A percentile compares a stretch with the other conserved stretches of the same genome.
phyloP scores from a whole-genome alignment of 2,888 invertebrate genomes.

The Halictus ligatus region DNA sequence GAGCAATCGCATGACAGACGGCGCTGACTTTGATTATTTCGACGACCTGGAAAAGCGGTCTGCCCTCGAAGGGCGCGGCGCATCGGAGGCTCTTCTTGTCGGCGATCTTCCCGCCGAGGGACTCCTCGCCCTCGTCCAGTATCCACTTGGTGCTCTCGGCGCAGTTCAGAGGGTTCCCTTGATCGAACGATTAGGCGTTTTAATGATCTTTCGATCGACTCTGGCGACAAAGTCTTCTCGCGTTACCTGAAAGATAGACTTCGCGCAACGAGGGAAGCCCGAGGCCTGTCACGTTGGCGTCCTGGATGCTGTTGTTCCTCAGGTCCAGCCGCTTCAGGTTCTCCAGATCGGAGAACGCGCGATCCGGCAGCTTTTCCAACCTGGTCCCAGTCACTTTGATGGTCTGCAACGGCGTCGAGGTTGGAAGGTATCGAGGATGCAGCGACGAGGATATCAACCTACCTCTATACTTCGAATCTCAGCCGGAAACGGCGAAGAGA shows the following conservation, averaged over 20 bases:
- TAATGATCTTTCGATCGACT: neutral
- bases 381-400: constrained; percentile 81
- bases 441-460: constrained; percentile 2
- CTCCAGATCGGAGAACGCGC: constrained; percentile 84
- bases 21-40: constrained; percentile 86
- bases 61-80: constrained; percentile 87
- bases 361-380: constrained; percentile 74
- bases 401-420: constrained; percentile 68
- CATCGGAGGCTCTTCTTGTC: constrained; percentile 88
- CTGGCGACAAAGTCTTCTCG: neutral
- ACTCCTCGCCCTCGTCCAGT: constrained; percentile 85
- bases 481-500: constrained; percentile 72
- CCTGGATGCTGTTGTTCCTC: constrained; percentile 85
- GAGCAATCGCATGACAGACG: neutral
- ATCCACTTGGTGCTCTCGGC: constrained; percentile 88
- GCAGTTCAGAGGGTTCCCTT: constrained; percentile 90
- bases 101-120: constrained; percentile 85
- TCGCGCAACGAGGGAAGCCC: constrained; percentile 81
- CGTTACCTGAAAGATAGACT: constrained; percentile 85
- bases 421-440: neutral
- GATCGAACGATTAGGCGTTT: neutral
- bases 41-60: constrained; percentile 88
- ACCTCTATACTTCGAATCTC: constrained; percentile 75
- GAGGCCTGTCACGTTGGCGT: constrained; percentile 84
- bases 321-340: constrained; percentile 86